Conservation (phyloP, 2,797 vertebrate genomes). For the Octomys mimax region DNA sequence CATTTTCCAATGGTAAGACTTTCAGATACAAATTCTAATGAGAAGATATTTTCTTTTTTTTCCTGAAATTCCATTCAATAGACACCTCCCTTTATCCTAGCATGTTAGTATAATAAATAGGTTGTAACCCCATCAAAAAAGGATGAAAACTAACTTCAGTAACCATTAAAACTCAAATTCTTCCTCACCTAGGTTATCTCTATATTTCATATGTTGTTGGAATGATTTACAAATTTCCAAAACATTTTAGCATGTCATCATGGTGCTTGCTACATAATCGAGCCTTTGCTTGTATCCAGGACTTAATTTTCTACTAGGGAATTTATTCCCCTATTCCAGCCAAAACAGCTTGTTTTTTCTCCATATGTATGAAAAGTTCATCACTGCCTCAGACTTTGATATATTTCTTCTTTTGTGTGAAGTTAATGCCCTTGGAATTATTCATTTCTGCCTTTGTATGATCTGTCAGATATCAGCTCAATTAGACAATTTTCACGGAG, state of each 20-base stretch:
- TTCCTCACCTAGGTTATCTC: background rate
- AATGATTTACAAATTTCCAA: background rate
- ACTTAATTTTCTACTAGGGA: background rate
- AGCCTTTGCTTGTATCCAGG: background rate
- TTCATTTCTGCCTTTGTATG: background rate
- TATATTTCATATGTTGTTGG: background rate
- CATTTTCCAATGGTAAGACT: background rate
- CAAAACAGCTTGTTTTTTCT: background rate
- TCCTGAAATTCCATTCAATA: background rate
- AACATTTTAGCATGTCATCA: background rate
- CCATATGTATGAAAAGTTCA: background rate
- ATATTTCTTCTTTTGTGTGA: background rate
- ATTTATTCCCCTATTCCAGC: background rate
- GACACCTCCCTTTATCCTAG: background rate
- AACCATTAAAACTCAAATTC: background rate
- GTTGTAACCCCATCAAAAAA: too few relatives aligned
- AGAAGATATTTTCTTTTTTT: background rate
- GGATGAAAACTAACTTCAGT: background rate
- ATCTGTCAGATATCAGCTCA: background rate
- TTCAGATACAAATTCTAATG: background rate
- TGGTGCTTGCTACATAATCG: background rate
- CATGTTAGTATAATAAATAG: background rate
- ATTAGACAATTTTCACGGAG: background rate
- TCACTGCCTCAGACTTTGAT: background rate
- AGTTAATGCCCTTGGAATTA: background rate